Percentiles rank a stretch among this genome's conserved stretches.
Evolutionary conservation across 2,888 invertebrate species (phyloP).

Genomic region (Habrosyne pyritoides): DNA sequence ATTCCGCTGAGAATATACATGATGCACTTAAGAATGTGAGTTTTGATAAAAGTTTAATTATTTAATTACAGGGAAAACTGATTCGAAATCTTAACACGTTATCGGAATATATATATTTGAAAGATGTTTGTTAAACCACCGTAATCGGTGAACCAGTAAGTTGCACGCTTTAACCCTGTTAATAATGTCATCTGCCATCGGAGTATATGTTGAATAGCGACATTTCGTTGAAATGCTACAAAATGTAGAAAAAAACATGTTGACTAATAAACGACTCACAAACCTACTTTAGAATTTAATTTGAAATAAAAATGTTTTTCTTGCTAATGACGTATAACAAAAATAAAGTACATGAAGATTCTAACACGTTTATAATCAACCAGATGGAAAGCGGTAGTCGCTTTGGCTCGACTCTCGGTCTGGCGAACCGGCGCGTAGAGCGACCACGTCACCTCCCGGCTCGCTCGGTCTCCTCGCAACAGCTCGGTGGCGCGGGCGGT

Average conservation of each 20-base stretch:
- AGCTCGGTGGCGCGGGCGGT: constrained; percentile 70
- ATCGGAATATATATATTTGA: no score
- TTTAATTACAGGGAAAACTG: no score
- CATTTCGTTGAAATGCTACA: no score
- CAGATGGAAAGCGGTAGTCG: constrained; percentile 85
- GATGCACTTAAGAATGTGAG: constrained; percentile 93
- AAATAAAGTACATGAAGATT: neutral
- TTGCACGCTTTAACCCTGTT: no score
- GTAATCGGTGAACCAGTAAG: no score
- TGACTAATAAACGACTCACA: no score
- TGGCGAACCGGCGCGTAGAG: constrained; percentile 80
- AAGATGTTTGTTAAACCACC: no score
- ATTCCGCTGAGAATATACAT: constrained; percentile 96
- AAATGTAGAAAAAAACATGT: no score
- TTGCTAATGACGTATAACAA: no score
- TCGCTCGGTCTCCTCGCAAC: constrained; percentile 89
- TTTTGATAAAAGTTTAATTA: constrained; percentile 4
- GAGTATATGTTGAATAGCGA: no score
- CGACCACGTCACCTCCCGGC: constrained; percentile 86
- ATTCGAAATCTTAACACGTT: no score
- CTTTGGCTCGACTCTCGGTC: constrained; percentile 81
- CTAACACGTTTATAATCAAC: neutral
- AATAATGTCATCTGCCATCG: no score
- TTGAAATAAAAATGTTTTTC: neutral
- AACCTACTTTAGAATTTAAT: neutral